Evolutionary conservation across 1,140 invertebrate genomes (phyloP).

Genomic region (Habropoda laboriosa): DNA sequence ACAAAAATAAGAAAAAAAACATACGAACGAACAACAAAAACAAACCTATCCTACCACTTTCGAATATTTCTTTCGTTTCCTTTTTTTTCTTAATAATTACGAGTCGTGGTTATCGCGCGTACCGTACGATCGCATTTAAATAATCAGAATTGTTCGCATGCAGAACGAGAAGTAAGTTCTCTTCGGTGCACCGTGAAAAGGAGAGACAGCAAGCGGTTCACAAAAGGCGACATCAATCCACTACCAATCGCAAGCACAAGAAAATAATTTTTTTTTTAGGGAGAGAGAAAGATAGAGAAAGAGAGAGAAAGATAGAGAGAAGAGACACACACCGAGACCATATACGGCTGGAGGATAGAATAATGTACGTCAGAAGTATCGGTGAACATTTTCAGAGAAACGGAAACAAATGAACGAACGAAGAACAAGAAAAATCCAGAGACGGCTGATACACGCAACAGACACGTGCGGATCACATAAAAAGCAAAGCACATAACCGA

Average conservation of each 20-base stretch:
- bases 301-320: not conserved
- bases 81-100: too few species aligned
- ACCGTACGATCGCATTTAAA: constrained; percentile 42
- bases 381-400: constrained; percentile 37
- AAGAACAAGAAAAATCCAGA: constrained; percentile 46
- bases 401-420: constrained; percentile 2
- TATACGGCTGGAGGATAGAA: constrained; percentile 15
- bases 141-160: constrained; percentile 57
- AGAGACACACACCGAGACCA: constrained; percentile 19
- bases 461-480: constrained; percentile 56
- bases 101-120: constrained; percentile 32
- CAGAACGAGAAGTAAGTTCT: constrained; percentile 45
- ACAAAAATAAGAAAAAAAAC: too few species aligned
- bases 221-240: constrained; percentile 49
- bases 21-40: too few species aligned
- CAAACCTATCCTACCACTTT: not conserved
- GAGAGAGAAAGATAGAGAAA: constrained; percentile 13
- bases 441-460: constrained; percentile 55
- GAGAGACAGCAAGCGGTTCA: constrained; percentile 52
- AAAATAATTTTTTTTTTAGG: constrained; percentile 14
- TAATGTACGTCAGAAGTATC: constrained; percentile 35
- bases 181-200: constrained; percentile 56
- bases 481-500: constrained; percentile 56
- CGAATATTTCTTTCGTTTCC: not conserved
- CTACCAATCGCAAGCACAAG: constrained; percentile 63